Conservation (phyloP, 2,888 invertebrate genomes). For the Tillus elongatus region DNA sequence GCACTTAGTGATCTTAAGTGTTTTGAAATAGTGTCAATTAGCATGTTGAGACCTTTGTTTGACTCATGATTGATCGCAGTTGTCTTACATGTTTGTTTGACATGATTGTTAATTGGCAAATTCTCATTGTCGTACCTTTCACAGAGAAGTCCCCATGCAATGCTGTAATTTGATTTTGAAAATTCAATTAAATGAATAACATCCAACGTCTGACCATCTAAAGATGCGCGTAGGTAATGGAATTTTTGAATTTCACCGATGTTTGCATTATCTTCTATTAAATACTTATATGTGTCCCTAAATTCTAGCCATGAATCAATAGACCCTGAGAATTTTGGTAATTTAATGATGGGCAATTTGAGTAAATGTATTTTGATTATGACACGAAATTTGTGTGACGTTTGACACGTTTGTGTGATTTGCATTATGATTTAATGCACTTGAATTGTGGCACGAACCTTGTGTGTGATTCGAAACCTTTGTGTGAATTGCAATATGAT, state of each 20-base stretch:
- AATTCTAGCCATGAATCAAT: too few species aligned
- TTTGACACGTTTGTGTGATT: too few species aligned
- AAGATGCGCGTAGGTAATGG: constrained; percentile 9
- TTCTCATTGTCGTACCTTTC: constrained; percentile 17
- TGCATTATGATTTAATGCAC: too few species aligned
- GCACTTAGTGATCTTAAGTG: not conserved
- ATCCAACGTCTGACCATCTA: constrained; percentile 6
- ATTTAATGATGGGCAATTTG: too few species aligned
- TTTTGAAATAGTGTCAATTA: constrained; percentile 13
- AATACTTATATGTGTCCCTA: too few species aligned
- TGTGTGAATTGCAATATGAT: too few species aligned
- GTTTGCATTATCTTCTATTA: too few species aligned
- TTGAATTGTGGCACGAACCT: too few species aligned
- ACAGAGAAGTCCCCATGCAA: constrained; percentile 8
- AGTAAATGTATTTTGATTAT: too few species aligned
- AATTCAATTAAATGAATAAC: constrained; percentile 7
- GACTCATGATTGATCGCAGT: constrained; percentile 11
- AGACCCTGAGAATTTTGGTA: too few species aligned
- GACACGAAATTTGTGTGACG: too few species aligned
- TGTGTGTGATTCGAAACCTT: too few species aligned
- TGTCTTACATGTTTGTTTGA: constrained; percentile 15
- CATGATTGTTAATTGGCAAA: constrained; percentile 15
- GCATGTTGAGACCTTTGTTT: constrained; percentile 10
- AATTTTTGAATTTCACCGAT: constrained; percentile 8
- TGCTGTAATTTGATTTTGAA: constrained; percentile 2